Evolutionary conservation across 2,113 vertebrate species (phyloP).

Genomic region (Pavo muticus): DNA sequence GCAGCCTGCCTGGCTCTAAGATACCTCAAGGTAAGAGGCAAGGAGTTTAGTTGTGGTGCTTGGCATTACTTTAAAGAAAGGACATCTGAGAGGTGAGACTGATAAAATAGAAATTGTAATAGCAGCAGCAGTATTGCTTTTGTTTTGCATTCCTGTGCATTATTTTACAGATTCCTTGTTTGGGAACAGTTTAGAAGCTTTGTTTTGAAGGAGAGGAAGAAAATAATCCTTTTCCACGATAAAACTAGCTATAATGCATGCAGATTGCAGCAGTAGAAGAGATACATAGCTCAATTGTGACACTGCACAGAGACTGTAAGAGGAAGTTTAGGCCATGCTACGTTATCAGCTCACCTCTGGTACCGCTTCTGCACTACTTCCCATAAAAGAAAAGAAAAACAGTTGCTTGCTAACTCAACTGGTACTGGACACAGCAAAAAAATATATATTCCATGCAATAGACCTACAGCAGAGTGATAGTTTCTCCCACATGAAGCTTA

Average conservation of each 20-base stretch:
- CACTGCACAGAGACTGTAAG: not conserved
- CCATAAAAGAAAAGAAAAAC: not conserved
- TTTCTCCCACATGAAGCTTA: not conserved
- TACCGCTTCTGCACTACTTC: not conserved
- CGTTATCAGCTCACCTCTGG: not conserved
- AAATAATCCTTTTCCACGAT: not conserved
- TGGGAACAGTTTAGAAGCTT: not conserved
- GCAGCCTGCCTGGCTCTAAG: constrained; percentile 90
- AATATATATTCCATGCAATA: not conserved
- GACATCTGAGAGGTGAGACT: not conserved
- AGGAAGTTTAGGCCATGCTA: not conserved
- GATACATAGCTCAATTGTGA: not conserved
- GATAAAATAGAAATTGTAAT: not conserved
- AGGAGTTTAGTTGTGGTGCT: not conserved
- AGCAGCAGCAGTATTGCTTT: not conserved
- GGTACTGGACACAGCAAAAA: not conserved
- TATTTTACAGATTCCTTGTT: not conserved
- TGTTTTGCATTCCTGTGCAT: not conserved
- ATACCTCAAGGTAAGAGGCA: constrained; percentile 87
- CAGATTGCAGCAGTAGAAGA: not conserved
- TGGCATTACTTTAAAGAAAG: not conserved
- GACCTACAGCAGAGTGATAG: not conserved
- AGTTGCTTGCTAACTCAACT: not conserved
- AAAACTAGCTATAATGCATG: not conserved
- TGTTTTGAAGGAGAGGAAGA: not conserved